phyloP scores from a whole-genome alignment of 2,888 invertebrate species.

The Torymus auratus region DNA sequence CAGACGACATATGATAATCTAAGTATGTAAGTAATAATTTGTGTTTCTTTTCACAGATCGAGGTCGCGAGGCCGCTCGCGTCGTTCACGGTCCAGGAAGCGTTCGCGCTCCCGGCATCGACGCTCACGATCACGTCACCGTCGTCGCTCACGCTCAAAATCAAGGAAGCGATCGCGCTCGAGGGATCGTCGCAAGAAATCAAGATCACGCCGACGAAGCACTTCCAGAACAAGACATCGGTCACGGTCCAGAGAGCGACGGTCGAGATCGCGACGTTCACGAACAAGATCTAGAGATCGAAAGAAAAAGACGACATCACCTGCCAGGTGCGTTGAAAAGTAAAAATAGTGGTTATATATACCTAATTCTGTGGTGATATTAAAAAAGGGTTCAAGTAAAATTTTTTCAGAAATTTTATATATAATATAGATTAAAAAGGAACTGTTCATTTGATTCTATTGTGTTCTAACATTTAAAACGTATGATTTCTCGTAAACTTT shows the following conservation, averaged over 20 bases:
- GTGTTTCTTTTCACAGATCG: constrained; percentile 78
- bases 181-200: constrained; percentile 73
- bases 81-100: constrained; percentile 71
- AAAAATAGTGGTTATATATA: no score
- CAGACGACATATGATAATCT: no score
- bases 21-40: background rate
- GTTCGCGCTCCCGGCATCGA: constrained; percentile 76
- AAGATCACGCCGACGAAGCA: constrained; percentile 72
- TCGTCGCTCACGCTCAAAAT: constrained; percentile 79
- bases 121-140: constrained; percentile 80
- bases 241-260: constrained; percentile 75
- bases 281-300: constrained; percentile 72
- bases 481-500: background rate
- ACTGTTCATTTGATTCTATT: no score
- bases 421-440: no score
- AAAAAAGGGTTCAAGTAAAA: no score
- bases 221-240: constrained; percentile 73
- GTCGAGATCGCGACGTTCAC: constrained; percentile 74
- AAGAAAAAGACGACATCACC: constrained; percentile 69
- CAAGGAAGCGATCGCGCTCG: constrained; percentile 71
- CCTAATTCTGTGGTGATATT: no score
- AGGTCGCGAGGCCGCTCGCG: constrained; percentile 79
- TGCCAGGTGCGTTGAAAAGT: constrained; percentile 44
- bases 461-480: background rate
- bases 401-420: no score